Base-by-base conservation (phyloP, 2,113 vertebrate species). In the Mus pahari region DNA sequence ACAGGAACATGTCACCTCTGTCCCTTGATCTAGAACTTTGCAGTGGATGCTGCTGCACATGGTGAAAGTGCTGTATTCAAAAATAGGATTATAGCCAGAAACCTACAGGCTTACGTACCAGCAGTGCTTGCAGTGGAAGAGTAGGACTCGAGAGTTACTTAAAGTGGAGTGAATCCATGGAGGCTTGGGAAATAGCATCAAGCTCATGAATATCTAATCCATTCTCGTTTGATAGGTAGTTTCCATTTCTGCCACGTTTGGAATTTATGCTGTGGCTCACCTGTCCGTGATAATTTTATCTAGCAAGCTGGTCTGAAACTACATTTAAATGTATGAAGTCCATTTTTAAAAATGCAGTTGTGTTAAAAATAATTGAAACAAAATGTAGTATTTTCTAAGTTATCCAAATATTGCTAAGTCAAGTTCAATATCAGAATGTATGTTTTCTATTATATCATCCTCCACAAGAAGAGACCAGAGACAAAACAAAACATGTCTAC, bases 241-340 rank as follows among this genome's bases (percentile, higher is more conserved):
- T 96, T 88, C 64, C 68, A 83, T 75, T 91, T 96, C 71, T 92
- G 78, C 68, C 75, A 71, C 22, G 26, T 96, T 96, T 92, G 90
- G 75, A 81, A 48, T 87, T 93, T 86, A 36, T 84, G 79, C 55
- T 91, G 5, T 82, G 55, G n/a, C 82, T 94, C 58, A 94, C 39
- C 33, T 90, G 14, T 77, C 78, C 60, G 22, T 50, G 68, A 81
- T 88, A 90, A 95, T 36, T 91, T 86, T 95, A 78, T 79, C 79
- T 91, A 81, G 17, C 39, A 93, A 94, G 87, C 91, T 92, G 31
- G 13, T 91, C 53, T 93, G 39, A 90, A 91, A 42, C 78, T 77
- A 62, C 79, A 64, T 92, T 96, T 94, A 86, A 90, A 60, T 94
- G 95, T 60, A 64, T 91, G 89, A 97, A 95, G 60, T 91, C 86